Evolutionary conservation across 1,140 invertebrate species (phyloP).

Genomic region (Muscidifurax raptorellus): DNA sequence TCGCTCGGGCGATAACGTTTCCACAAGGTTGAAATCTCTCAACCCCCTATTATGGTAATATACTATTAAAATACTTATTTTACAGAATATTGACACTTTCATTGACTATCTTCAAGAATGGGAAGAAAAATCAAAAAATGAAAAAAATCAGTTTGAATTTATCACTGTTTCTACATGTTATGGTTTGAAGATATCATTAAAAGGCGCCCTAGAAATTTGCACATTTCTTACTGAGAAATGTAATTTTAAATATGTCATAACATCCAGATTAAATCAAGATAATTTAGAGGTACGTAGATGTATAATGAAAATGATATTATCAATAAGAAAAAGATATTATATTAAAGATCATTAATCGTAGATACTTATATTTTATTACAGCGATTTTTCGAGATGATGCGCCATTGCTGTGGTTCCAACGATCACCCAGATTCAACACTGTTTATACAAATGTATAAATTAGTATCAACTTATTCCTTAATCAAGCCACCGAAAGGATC

Average conservation of each 20-base stretch:
- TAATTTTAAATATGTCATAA: constrained; percentile 48
- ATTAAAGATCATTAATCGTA: neutral
- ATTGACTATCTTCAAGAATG: constrained; percentile 3
- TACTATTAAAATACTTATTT: neutral
- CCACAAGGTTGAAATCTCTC: no score
- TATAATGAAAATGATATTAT: neutral
- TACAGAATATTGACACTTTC: constrained; percentile 7
- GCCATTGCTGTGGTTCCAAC: no score
- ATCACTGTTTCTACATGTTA: neutral
- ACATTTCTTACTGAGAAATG: constrained; percentile 19
- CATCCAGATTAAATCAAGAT: constrained; percentile 34
- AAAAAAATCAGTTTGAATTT: neutral
- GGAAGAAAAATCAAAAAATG: neutral
- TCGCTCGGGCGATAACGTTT: no score
- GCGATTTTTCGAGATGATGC: constrained; percentile 36
- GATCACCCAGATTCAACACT: constrained; percentile 17
- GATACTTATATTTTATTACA: neutral
- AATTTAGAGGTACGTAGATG: constrained; percentile 42
- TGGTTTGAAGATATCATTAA: constrained; percentile 31
- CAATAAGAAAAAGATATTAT: neutral
- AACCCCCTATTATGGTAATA: no score
- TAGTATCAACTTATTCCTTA: constrained; percentile 35
- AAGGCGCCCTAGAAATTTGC: constrained; percentile 39
- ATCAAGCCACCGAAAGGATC: constrained; percentile 41
- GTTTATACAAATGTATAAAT: neutral